A percentile compares a stretch with the other conserved stretches of the same genome.
Conservation (phyloP, 2,888 invertebrate species). For the Platerodrilus igneus region DNA sequence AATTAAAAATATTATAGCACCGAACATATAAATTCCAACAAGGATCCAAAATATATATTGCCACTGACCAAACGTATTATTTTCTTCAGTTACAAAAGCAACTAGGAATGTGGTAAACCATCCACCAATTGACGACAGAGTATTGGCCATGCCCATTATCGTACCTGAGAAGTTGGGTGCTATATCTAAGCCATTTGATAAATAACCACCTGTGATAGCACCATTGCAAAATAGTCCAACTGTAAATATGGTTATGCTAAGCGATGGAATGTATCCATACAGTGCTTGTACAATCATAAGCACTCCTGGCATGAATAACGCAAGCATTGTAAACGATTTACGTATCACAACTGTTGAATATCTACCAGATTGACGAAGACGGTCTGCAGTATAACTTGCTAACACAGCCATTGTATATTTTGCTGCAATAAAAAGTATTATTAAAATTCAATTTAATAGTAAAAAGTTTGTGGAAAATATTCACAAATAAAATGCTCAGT, state of each 20-base stretch:
- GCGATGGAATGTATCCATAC: slow-evolving; percentile 63
- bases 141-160: slow-evolving; percentile 86
- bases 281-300: slow-evolving; percentile 72
- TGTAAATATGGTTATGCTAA: slow-evolving; percentile 75
- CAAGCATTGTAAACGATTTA: slow-evolving; percentile 63
- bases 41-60: slow-evolving; percentile 77
- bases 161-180: slow-evolving; percentile 87
- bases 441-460: neutral
- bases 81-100: slow-evolving; percentile 66
- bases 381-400: slow-evolving; percentile 71
- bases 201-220: slow-evolving; percentile 79
- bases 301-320: slow-evolving; percentile 60
- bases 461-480: too few relatives aligned
- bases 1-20: slow-evolving; percentile 58
- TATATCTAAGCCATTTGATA: slow-evolving; percentile 81
- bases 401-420: slow-evolving; percentile 76
- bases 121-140: slow-evolving; percentile 76
- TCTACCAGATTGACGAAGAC: slow-evolving; percentile 60
- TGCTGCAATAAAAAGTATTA: slow-evolving; percentile 35
- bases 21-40: slow-evolving; percentile 64
- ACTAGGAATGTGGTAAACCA: slow-evolving; percentile 79
- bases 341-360: slow-evolving; percentile 70
- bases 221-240: slow-evolving; percentile 78
- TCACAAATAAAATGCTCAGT: too few relatives aligned
- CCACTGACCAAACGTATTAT: slow-evolving; percentile 74